Evolutionary conservation across 2,888 invertebrate species (phyloP).

Genomic region (Lepidonotus clava): DNA sequence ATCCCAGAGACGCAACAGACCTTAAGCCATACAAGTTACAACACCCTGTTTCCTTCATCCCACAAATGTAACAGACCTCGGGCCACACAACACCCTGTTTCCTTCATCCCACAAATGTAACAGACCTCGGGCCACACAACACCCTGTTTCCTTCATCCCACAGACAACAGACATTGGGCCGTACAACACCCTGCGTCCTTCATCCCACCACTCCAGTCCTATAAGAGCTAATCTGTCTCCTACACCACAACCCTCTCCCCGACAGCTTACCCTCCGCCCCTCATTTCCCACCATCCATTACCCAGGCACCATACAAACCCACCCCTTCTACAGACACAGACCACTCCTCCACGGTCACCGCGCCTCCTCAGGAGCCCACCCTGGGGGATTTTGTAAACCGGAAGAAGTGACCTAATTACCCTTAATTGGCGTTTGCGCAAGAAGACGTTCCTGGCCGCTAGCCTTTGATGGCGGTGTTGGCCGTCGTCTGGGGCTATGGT

Average conservation of each 20-base stretch:
- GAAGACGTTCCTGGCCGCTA: neutral
- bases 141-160: too few relatives aligned
- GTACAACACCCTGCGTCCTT: neutral
- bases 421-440: neutral
- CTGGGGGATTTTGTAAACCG: slow-evolving; percentile 4
- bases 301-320: neutral
- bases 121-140: too few relatives aligned
- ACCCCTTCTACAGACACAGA: neutral
- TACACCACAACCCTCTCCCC: neutral
- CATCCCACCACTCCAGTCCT: neutral
- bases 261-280: neutral
- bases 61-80: too few relatives aligned
- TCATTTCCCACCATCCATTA: neutral
- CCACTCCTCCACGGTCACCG: neutral
- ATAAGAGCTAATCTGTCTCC: neutral
- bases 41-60: too few relatives aligned
- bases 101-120: too few relatives aligned
- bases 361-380: neutral
- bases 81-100: too few relatives aligned
- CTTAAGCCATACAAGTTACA: too few relatives aligned
- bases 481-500: neutral
- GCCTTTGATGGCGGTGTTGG: neutral
- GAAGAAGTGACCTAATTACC: slow-evolving; percentile 10
- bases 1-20: too few relatives aligned
- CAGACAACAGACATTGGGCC: too few relatives aligned